Evolutionary conservation across 2,888 invertebrate genomes (phyloP), one percentile per base, ranked within the genome.

Genomic region (Falcaria lacertinaria): DNA sequence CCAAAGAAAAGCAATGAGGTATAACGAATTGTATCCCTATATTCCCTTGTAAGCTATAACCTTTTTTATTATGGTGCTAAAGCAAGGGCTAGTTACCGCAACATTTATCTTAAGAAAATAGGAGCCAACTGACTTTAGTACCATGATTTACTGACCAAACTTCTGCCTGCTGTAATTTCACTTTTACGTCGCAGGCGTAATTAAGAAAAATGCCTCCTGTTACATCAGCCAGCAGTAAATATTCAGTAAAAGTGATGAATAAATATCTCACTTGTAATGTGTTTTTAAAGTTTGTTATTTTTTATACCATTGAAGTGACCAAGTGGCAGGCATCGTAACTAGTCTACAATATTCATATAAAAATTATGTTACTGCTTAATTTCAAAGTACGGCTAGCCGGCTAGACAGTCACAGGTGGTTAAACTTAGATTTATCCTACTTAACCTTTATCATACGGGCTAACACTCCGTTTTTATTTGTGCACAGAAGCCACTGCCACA

Each of bases 21-120:
- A 7, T 5, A 22, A 3, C 5, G 22, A 1, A 2, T 6, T 22
- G 22, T 7, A 22, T 6, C 7, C 7, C 5, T 1, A 22, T 22
- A 22, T 22, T 22, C 22, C 22, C 22, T 7, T 22, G 3, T 4
- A 19, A 19, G 3, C 3, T 3, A 5, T 19, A 19, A 19, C 19
- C 19, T 34, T 39, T 38, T 42, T 42, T 50, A 46, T 48, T 34
- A 34, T 39, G 33, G 39, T 40, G 39, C 41, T 45, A 36, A 50
- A 60, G 60, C 48, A 50, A 48, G 50, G 44, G 37, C 22, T 55
- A 43, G 48, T 60, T 58, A 47, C 50, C 60, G 60, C 41, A 53
- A 61, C 69, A 69, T 71, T 71, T 70, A 54, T 73, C 60, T 68
- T 55, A 52, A 61, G 56, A 57, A 70, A 75, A 66, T 64, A 66